Base-by-base conservation (phyloP, 1,140 invertebrate genomes). In the Acromyrmex echinatior region DNA sequence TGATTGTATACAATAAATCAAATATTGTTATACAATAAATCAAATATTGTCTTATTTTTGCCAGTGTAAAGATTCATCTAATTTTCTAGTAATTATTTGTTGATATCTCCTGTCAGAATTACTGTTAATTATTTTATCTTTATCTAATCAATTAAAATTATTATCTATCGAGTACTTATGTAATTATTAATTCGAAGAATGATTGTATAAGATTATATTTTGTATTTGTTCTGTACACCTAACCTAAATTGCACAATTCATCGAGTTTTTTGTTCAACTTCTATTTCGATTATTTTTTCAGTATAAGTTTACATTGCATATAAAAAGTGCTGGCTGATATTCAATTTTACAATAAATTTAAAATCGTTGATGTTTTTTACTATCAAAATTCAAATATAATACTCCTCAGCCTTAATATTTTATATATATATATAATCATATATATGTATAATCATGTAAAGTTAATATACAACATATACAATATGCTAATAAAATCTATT, bases 261-360 rank as follows among this genome's bases (percentile, higher is more conserved):
- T 7, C 58, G 16, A 12, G 14, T 58, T 86, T 66, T 10, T 56
- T 12, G 4, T 85, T 84, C 12, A 14, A 74, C 39, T 53, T 60
- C 28, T 53, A 21, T 25, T 28, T 58, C 28, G 3, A 66, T n/a
- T 39, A 71, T 21, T 12, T 7, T 10, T 62, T 88, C 16, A 81
- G 1, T 14, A n/a, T 56, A 53, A 63, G 66, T 73, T 87, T 68
- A 49, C 60, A 82, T 81, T 88, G 77, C 39, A 82, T 89, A 80
- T 91, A 89, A 91, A 91, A 91, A 89, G 79, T 84, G 14, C 71
- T 68, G 14, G 28, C 89, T 88, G 88, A 85, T 66, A 28, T 7
- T 88, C 51, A 66, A 82, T 86, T 49, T 87, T 87, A 90, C 53
- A 70, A 74, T 89, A 87, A 81, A 12, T 56, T 90, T 51, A 74